These are phyloP conservation scores for Cebus imitator DNA, from an alignment of 2,113 vertebrate species.

Conservation along the genomic window DNA sequence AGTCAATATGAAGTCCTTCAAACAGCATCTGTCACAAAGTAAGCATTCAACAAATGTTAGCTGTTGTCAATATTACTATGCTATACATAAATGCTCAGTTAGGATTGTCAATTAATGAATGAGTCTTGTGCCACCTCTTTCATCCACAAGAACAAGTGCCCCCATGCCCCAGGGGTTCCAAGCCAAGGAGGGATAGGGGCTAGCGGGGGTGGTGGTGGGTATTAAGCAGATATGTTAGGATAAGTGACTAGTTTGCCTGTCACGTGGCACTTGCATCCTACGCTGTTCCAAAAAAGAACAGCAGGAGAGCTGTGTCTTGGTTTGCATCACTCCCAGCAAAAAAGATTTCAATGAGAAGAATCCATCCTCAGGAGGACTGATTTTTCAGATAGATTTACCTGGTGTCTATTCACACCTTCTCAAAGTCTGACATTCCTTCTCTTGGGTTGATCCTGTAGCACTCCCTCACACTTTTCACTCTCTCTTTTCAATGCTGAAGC, in stretches of 20 bases:
- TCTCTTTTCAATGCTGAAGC: background rate
- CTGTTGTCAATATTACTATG: background rate
- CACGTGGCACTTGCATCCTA: background rate
- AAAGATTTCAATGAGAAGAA: background rate
- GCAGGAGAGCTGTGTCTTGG: background rate
- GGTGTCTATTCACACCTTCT: background rate
- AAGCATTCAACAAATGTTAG: background rate
- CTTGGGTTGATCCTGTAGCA: background rate
- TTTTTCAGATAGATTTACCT: slow-evolving; percentile 9
- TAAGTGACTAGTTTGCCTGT: background rate
- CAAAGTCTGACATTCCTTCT: background rate
- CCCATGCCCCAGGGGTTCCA: background rate
- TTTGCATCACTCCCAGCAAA: background rate
- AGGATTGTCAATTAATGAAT: background rate
- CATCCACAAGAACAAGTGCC: background rate
- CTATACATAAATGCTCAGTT: background rate
- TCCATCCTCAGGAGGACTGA: background rate
- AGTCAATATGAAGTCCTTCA: background rate
- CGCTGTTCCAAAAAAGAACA: background rate
- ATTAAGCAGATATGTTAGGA: background rate
- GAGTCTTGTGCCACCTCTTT: background rate
- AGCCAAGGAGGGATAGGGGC: background rate
- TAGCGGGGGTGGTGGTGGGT: background rate
- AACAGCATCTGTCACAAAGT: background rate
- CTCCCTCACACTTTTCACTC: background rate